A percentile compares a stretch with the other conserved stretches of the same genome.
Conservation (phyloP, 2,797 vertebrate genomes). For the Sternotherus odoratus region DNA sequence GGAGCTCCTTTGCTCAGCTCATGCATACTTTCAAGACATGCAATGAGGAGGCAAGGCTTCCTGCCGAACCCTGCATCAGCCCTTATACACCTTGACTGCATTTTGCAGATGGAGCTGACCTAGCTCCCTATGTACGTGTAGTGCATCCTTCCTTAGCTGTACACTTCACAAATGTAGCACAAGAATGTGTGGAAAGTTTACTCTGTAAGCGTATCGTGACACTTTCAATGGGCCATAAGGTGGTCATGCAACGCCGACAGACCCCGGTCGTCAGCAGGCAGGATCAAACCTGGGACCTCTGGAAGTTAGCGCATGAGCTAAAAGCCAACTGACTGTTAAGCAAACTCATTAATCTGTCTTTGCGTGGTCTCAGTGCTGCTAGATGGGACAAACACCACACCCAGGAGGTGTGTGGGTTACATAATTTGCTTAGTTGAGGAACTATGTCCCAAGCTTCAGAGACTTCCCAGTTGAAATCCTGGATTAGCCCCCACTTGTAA, state of each 20-base stretch:
- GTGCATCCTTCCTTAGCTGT: background rate
- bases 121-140: background rate
- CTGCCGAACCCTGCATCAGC: background rate
- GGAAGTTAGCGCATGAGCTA: no score
- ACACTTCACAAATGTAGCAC: background rate
- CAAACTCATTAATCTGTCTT: no score
- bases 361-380: no score
- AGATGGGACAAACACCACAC: no score
- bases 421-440: no score
- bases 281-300: no score
- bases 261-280: no score
- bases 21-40: background rate
- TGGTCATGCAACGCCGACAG: background rate
- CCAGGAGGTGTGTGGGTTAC: no score
- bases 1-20: background rate
- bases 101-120: background rate
- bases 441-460: no score
- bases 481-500: no score
- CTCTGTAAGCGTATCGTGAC: rapidly evolving
- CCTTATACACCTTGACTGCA: background rate
- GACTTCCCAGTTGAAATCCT: no score
- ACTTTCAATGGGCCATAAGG: background rate
- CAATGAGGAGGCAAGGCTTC: background rate
- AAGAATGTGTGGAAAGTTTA: background rate
- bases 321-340: no score